Evolutionary conservation across 2,797 vertebrate species (phyloP).

Genomic region (Anniella stebbinsi): DNA sequence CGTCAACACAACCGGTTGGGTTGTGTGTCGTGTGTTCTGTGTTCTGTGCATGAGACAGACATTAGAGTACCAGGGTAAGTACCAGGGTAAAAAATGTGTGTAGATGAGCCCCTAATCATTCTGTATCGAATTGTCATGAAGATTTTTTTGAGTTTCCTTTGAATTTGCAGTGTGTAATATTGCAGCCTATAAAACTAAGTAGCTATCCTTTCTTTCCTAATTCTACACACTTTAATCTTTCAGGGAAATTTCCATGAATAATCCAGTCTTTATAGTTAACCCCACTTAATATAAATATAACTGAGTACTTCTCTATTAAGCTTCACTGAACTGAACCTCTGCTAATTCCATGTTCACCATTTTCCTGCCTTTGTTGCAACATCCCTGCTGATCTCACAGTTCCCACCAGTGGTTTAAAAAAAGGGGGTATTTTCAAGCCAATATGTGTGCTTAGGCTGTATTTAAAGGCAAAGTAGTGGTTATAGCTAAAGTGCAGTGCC

Average conservation of each 20-base stretch:
- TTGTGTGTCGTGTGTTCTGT: too few relatives aligned
- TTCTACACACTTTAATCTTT: neutral
- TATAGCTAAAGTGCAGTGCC: neutral
- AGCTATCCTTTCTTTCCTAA: neutral
- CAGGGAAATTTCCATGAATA: neutral
- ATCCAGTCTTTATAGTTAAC: neutral
- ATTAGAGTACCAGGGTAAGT: too few relatives aligned
- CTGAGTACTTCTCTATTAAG: neutral
- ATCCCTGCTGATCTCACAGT: neutral
- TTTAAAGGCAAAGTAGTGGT: neutral
- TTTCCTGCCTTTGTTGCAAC: neutral
- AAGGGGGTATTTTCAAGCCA: neutral
- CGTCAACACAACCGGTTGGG: too few relatives aligned
- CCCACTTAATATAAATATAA: neutral
- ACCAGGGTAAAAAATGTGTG: too few relatives aligned
- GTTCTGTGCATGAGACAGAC: too few relatives aligned
- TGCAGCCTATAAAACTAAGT: neutral
- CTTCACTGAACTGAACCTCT: neutral
- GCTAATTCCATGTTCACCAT: neutral
- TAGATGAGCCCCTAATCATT: neutral
- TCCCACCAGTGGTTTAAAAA: neutral
- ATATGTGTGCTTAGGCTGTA: neutral
- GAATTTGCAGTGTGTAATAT: neutral
- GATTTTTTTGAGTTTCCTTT: neutral
- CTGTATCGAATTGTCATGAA: neutral